Evolutionary conservation across 1,140 invertebrate species (phyloP).

Genomic region (Drosophila busckii): DNA sequence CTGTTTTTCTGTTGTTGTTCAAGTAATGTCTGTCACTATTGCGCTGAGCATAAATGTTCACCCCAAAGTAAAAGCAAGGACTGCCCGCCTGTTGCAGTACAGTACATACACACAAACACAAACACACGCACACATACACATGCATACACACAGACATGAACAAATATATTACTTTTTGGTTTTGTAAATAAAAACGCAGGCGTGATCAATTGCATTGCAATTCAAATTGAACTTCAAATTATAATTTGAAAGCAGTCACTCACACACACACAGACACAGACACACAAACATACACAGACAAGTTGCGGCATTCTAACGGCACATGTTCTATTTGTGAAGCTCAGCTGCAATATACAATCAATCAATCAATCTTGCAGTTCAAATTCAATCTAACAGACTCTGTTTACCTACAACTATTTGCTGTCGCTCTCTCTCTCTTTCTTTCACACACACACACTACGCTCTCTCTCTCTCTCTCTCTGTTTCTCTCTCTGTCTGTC

Average conservation of each 20-base stretch:
- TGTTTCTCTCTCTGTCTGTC: constrained; percentile 27
- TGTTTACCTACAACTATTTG: constrained; percentile 26
- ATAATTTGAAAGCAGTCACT: constrained; percentile 28
- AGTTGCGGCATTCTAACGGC: constrained; percentile 6
- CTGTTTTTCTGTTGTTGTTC: too few relatives aligned
- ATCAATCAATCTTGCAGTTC: constrained; percentile 19
- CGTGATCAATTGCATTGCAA: constrained; percentile 16
- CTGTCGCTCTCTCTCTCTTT: constrained; percentile 27
- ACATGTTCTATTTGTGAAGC: constrained; percentile 20
- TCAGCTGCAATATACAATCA: constrained; percentile 10
- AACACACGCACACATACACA: too few relatives aligned
- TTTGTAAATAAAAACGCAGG: constrained; percentile 64
- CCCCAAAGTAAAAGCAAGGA: neutral
- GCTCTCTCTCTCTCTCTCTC: constrained; percentile 30
- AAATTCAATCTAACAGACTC: constrained; percentile 31
- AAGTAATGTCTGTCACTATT: too few relatives aligned
- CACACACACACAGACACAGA: constrained; percentile 14
- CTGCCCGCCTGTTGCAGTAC: constrained; percentile 30
- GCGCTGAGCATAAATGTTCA: too few relatives aligned
- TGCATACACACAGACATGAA: constrained; percentile 7
- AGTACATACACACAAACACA: neutral
- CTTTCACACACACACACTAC: constrained; percentile 14
- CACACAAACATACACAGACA: constrained; percentile 4
- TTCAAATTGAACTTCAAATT: constrained; percentile 37
- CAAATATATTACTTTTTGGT: constrained; percentile 76